Evolutionary conservation across 2,888 invertebrate species (phyloP).

Genomic region (Mythimna ferrago): DNA sequence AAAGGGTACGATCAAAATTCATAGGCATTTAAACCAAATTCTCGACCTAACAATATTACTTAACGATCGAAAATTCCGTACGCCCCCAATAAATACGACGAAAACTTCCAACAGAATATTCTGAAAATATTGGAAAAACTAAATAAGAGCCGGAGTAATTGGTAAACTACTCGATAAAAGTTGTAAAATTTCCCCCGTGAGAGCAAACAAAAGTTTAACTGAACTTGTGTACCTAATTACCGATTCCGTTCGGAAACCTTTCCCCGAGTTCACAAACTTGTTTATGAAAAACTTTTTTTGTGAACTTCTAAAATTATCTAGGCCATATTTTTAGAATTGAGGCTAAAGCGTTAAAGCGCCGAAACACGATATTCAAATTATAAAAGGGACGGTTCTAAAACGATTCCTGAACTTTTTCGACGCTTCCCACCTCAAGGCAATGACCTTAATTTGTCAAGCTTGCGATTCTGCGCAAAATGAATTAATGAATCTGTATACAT

Average conservation of each 20-base stretch:
- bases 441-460: conserved; percentile 78
- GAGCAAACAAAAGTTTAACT: conserved; percentile 75
- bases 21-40: conserved; percentile 28
- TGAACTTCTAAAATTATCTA: conserved; percentile 80
- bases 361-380: conserved; percentile 82
- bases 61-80: conserved; percentile 6
- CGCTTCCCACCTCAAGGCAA: conserved; percentile 74
- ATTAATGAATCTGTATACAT: conserved; percentile 12
- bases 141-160: conserved; percentile 51
- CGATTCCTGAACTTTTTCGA: conserved; percentile 80
- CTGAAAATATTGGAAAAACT: conserved; percentile 36
- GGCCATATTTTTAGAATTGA: conserved; percentile 79
- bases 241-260: conserved; percentile 78
- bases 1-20: conserved; percentile 34
- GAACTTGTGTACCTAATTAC: conserved; percentile 81
- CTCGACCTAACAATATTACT: conserved; percentile 13
- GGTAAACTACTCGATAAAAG: conserved; percentile 69
- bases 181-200: conserved; percentile 66
- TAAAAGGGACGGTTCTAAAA: conserved; percentile 80
- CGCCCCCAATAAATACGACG: conserved; percentile 15
- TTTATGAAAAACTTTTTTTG: conserved; percentile 74
- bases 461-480: conserved; percentile 67
- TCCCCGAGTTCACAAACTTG: conserved; percentile 73
- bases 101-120: conserved; percentile 28
- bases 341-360: conserved; percentile 63